Conservation (phyloP, 2,113 vertebrate species). For the Phoxinus phoxinus region DNA sequence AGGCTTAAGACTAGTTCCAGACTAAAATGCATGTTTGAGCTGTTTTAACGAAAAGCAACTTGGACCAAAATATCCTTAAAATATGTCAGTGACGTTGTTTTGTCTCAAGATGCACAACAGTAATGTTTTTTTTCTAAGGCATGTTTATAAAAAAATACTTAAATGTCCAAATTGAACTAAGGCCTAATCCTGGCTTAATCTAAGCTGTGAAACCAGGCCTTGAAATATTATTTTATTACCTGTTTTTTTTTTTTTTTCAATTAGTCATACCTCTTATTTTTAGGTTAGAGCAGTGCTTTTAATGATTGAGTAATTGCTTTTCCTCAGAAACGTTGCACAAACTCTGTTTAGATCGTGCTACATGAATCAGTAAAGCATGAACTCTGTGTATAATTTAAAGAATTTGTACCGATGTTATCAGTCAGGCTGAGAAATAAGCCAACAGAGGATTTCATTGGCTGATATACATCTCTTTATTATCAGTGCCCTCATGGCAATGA, state of each 20-base stretch:
- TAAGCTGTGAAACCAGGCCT: not conserved
- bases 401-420: not conserved
- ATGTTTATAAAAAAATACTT: too few species aligned
- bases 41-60: too few species aligned
- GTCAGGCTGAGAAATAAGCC: constrained; percentile 14
- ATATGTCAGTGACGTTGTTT: too few species aligned
- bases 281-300: not conserved
- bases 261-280: not conserved
- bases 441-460: not conserved
- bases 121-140: too few species aligned
- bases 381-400: not conserved
- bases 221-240: not conserved
- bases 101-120: too few species aligned
- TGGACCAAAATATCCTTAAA: too few species aligned
- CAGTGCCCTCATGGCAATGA: constrained; percentile 8
- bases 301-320: not conserved
- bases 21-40: too few species aligned
- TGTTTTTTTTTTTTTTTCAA: too few species aligned
- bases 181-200: too few species aligned
- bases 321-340: not conserved
- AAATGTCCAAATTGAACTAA: too few species aligned
- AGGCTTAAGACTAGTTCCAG: too few species aligned
- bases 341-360: not conserved
- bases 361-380: not conserved
- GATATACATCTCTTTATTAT: constrained; percentile 27